A percentile compares a stretch with the other conserved stretches of the same genome.
phyloP scores from a whole-genome alignment of 2,797 vertebrate species.

The Neostethus bicornis region DNA sequence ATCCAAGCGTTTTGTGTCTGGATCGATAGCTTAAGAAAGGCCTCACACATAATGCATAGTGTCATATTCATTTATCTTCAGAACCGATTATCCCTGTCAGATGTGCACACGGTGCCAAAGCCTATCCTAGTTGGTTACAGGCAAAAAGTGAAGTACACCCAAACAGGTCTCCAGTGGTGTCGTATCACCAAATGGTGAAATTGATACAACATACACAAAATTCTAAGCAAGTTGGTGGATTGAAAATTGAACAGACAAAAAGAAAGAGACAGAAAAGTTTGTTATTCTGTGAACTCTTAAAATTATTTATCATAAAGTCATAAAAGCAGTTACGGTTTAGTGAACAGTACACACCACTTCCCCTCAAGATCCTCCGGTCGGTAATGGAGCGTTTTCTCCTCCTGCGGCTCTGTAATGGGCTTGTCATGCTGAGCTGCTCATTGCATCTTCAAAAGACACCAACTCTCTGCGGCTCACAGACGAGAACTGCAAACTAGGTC shows the following conservation, averaged over 20 bases:
- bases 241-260: not conserved
- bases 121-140: too few relatives aligned
- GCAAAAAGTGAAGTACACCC: too few relatives aligned
- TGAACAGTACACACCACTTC: conserved; percentile 50
- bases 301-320: conserved; percentile 39
- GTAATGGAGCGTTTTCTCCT: conserved; percentile 65
- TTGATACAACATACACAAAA: too few relatives aligned
- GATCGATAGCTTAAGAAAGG: too few relatives aligned
- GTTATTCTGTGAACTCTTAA: conserved; percentile 12
- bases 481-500: conserved; percentile 79
- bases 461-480: conserved; percentile 76
- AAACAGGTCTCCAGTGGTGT: too few relatives aligned
- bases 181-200: too few relatives aligned
- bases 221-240: not conserved
- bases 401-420: conserved; percentile 67
- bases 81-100: too few relatives aligned
- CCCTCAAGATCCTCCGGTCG: conserved; percentile 51
- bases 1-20: too few relatives aligned
- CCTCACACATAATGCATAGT: too few relatives aligned
- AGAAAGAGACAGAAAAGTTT: too few relatives aligned
- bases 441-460: conserved; percentile 79
- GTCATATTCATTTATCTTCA: too few relatives aligned
- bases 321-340: conserved; percentile 46
- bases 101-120: too few relatives aligned
- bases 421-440: conserved; percentile 77